A percentile compares a stretch with the other conserved stretches of the same genome.
phyloP scores from a whole-genome alignment of 35 echinoderm and acorn worm species.

The Lytechinus variegatus region DNA sequence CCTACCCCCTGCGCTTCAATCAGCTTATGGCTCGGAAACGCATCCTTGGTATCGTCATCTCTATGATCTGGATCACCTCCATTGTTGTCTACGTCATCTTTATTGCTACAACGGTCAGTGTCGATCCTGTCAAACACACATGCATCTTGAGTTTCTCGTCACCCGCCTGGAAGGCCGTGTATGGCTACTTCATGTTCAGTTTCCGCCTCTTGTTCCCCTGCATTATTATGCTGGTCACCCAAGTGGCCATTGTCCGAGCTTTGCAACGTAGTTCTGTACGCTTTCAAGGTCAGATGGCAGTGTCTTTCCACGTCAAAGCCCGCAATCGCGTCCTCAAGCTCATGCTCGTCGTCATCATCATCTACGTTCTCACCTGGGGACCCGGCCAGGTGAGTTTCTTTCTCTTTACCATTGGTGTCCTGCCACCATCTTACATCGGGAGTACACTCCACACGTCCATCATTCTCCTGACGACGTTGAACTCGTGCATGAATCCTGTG shows the following conservation, averaged over 20 bases:
- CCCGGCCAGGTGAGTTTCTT: conserved; percentile 38
- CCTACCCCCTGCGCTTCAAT: neutral
- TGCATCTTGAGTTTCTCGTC: neutral
- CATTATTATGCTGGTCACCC: neutral
- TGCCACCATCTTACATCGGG: neutral
- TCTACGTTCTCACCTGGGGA: conserved; percentile 39
- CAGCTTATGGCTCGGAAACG: neutral
- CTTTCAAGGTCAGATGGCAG: neutral
- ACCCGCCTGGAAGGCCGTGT: neutral
- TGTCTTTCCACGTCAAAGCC: conserved; percentile 23
- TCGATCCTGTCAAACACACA: neutral
- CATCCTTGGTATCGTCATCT: neutral
- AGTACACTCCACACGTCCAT: neutral
- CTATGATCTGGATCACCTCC: neutral
- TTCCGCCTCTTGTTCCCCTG: neutral
- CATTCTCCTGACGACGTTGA: neutral
- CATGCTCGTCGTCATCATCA: conserved; percentile 36
- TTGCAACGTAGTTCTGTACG: neutral
- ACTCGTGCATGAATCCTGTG: neutral
- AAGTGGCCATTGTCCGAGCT: neutral
- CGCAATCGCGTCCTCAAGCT: conserved; percentile 24
- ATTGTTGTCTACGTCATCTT: neutral
- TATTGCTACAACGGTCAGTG: neutral
- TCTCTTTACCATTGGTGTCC: conserved; percentile 23
- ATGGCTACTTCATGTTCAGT: neutral